Conservation (phyloP, 2,113 vertebrate genomes). For the Notothenia rossii region DNA sequence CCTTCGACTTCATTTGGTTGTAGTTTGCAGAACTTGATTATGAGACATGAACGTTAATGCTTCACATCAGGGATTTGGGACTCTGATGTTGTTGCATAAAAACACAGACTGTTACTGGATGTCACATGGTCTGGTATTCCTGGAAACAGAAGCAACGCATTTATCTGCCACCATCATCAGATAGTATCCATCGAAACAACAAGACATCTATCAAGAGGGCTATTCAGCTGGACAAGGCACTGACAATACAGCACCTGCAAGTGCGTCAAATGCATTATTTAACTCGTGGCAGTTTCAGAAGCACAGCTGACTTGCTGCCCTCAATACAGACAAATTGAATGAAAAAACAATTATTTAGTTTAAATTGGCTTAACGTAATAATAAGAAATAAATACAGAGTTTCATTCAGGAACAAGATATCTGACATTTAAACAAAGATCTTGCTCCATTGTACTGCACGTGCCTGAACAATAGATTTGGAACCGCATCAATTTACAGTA, state of each 20-base stretch:
- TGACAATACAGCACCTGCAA: conserved; percentile 34
- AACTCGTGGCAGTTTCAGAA: not conserved
- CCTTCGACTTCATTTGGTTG: not conserved
- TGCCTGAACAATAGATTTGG: not conserved
- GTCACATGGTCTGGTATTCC: not conserved
- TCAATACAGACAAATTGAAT: not conserved
- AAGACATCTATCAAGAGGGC: not conserved
- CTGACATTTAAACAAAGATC: not conserved
- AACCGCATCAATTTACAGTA: not conserved
- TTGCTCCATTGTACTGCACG: not conserved
- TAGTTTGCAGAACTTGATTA: not conserved
- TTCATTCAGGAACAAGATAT: not conserved
- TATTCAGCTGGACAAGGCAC: conserved; percentile 16
- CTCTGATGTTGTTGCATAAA: not conserved
- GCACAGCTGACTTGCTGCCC: no score
- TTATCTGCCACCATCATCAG: conserved; percentile 7
- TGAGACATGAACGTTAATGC: not conserved
- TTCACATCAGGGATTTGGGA: not conserved
- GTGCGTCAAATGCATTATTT: conserved; percentile 20
- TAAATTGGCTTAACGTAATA: not conserved
- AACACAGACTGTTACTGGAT: not conserved
- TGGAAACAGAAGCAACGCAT: not conserved
- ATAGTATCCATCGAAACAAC: conserved; percentile 10
- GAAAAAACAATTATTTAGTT: not conserved
- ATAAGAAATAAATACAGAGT: not conserved